Evolutionary conservation across 2,888 invertebrate genomes (phyloP).

Genomic region (Mythimna pallens): DNA sequence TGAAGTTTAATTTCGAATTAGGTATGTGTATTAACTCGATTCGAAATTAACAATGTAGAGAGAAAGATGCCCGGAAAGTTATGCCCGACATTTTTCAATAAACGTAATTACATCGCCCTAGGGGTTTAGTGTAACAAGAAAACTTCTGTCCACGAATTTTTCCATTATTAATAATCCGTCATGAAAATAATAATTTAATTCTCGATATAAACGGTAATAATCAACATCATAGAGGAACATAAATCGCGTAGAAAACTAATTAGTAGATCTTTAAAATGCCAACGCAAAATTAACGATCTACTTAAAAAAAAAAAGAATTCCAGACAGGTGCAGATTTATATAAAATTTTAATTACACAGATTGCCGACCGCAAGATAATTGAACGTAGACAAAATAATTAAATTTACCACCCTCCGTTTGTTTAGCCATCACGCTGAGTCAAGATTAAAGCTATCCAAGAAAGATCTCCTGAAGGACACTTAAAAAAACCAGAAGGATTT

Average conservation of each 20-base stretch:
- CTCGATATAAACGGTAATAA: background rate
- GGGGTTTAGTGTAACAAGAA: conserved; percentile 10
- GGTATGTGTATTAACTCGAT: conserved; percentile 10
- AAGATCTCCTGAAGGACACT: conserved; percentile 70
- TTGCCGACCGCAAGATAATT: conserved; percentile 56
- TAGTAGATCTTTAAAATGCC: conserved; percentile 34
- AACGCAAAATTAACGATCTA: background rate
- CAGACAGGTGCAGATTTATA: conserved; percentile 43
- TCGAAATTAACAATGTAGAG: background rate
- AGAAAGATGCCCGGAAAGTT: conserved; percentile 15
- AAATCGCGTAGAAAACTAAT: conserved; percentile 26
- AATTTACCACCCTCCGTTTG: conserved; percentile 63
- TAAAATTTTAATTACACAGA: conserved; percentile 46
- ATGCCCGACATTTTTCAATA: conserved; percentile 35
- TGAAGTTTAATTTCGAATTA: conserved; percentile 16
- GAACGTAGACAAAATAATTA: conserved; percentile 62
- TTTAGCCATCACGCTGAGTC: conserved; percentile 67
- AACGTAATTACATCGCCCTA: conserved; percentile 17
- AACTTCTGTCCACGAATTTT: conserved; percentile 2
- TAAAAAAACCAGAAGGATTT: conserved; percentile 74
- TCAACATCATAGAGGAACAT: conserved; percentile 20
- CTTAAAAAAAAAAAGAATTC: conserved; percentile 37
- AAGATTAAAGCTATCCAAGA: conserved; percentile 73
- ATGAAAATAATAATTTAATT: background rate
- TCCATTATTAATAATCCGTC: conserved; percentile 11